Evolutionary conservation across 2,888 invertebrate species (phyloP), one percentile per base, ranked within the genome.

Genomic region (Tryphoninae sp.): DNA sequence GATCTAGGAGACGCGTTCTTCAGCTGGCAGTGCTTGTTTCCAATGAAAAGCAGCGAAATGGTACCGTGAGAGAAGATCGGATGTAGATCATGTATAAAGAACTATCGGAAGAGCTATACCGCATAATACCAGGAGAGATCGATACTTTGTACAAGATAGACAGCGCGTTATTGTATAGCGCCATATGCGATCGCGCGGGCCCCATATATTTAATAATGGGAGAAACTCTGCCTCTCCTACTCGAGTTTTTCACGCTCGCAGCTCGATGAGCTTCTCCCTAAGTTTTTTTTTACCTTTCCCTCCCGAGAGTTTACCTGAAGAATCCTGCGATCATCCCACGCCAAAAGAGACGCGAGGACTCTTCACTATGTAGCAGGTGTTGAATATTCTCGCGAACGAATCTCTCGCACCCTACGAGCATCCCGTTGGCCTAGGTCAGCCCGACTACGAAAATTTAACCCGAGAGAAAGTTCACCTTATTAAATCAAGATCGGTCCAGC

Each of bases 341-440:
- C 85, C 65, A 55, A 22, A 53, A 45, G 65, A 75, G 55, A 58
- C 23, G 75, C 58, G 67, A 19, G 55, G n/a, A 3, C 65, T 49
- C 19, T 67, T 61, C 79, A 77, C 69, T 61, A 83, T 82, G 83
- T 86, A 86, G 90, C 90, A 89, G 89, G 90, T 90, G 89, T 88
- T 85, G 87, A 84, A 69, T 85, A 69, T 78, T 77, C 75, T 59
- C 19, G 67, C 68, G 26, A 19, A 45, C 45, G 13, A 45, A 45
- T 19, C 53, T 72, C 72, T 72, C 49, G 75, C 53, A 74, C 82
- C 33, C 76, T 80, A 19, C n/a, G n/a, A 4, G 13, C 2, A 13
- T 13, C 77, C 45, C 51, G 65, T 87, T 88, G 83, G 81, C 59
- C 80, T 84, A 86, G 86, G 85, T 87, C 87, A 83, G 78, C 19